A percentile compares a stretch with the other conserved stretches of the same genome.
Evolutionary conservation across 2,113 vertebrate species (phyloP).

Genomic region (Fulica atra): DNA sequence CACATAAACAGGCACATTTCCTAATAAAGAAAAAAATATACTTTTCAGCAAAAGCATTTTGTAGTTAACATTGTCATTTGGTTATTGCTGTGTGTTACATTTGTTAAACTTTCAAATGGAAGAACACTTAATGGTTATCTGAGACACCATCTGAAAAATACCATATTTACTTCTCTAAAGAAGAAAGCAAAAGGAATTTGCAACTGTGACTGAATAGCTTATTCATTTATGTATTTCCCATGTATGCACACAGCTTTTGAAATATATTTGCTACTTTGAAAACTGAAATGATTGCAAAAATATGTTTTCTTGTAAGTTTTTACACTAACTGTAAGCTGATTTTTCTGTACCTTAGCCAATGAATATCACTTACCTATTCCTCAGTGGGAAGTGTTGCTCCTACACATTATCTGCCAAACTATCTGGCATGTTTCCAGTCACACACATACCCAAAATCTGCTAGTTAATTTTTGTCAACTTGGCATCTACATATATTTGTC

Average conservation of each 20-base stretch:
- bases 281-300: background rate
- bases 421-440: background rate
- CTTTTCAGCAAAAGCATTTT: background rate
- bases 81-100: background rate
- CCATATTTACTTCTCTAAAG: background rate
- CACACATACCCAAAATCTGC: conserved; percentile 6
- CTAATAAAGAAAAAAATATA: background rate
- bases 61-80: background rate
- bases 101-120: background rate
- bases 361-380: background rate
- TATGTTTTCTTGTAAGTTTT: background rate
- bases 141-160: background rate
- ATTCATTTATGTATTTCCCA: background rate
- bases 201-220: background rate
- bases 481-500: background rate
- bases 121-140: background rate
- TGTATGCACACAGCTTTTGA: background rate
- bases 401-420: background rate
- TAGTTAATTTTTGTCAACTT: conserved; percentile 39
- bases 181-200: background rate
- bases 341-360: background rate
- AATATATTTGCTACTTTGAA: background rate
- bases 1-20: background rate
- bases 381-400: conserved; percentile 9
- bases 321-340: background rate